Conservation (phyloP, 2,888 invertebrate species). For the Thelaira solivaga region DNA sequence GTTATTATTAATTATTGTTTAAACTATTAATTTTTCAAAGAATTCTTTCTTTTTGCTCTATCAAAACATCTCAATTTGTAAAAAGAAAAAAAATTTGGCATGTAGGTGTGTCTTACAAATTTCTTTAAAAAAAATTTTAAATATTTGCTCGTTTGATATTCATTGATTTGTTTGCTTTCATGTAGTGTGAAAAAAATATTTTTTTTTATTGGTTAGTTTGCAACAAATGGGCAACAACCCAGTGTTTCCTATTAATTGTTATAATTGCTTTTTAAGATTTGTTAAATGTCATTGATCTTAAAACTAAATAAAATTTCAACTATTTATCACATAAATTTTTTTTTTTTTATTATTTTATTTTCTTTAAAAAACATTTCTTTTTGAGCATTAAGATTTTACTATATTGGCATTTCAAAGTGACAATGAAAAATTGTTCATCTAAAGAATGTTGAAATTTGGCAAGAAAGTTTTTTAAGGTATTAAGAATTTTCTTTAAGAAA, state of each 20-base stretch:
- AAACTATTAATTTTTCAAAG: background rate
- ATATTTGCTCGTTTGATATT: background rate
- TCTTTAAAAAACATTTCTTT: no score
- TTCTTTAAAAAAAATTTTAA: conserved; percentile 6
- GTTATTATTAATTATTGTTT: no score
- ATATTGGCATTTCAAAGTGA: background rate
- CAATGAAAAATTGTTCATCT: conserved; percentile 2
- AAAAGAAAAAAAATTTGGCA: conserved; percentile 15
- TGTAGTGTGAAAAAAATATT: background rate
- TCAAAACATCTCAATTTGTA: background rate
- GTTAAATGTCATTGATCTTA: conserved; percentile 46
- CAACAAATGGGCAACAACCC: conserved; percentile 44
- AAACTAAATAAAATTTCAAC: conserved; percentile 12
- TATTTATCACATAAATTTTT: conserved; percentile 15
- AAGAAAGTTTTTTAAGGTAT: no score
- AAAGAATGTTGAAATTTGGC: background rate
- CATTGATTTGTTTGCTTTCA: background rate
- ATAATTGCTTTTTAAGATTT: conserved; percentile 46
- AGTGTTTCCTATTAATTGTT: conserved; percentile 45
- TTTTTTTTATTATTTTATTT: background rate
- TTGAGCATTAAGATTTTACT: no score
- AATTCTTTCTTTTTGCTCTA: no score
- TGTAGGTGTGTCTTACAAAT: no score
- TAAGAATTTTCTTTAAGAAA: no score
- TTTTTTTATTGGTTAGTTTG: background rate